Percentiles rank a stretch among this genome's conserved stretches.
phyloP scores from a whole-genome alignment of 2,888 invertebrate genomes.

The Lissocephala sabroskyi region DNA sequence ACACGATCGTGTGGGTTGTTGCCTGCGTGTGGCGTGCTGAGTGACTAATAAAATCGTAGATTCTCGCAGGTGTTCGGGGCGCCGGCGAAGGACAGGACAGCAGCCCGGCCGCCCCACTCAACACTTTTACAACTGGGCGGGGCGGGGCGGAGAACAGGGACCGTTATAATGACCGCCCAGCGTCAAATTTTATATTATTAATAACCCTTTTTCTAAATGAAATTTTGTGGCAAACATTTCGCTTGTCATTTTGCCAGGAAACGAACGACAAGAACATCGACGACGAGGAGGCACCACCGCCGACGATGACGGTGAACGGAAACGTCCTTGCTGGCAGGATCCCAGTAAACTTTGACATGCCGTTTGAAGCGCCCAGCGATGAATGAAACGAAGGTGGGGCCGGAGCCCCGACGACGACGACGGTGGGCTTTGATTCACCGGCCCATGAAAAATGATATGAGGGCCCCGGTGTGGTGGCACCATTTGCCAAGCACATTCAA shows the following conservation, averaged over 20 bases:
- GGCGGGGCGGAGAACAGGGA: not conserved
- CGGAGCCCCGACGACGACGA: no score
- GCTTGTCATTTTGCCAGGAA: conserved; percentile 54
- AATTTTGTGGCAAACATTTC: conserved; percentile 59
- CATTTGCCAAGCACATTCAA: conserved; percentile 2
- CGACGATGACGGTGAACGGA: no score
- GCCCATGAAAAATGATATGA: conserved; percentile 1
- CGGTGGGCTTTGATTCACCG: no score
- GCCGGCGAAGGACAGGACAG: conserved; percentile 29
- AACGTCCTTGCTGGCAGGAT: no score
- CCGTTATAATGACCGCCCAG: conserved; percentile 27
- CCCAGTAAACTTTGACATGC: not conserved
- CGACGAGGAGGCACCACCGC: conserved; percentile 11
- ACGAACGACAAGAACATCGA: conserved; percentile 57
- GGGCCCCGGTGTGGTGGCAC: conserved; percentile 6
- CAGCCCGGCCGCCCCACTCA: not conserved
- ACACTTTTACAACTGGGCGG: not conserved
- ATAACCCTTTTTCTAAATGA: conserved; percentile 59
- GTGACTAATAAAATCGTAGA: conserved; percentile 56
- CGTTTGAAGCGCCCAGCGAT: conserved; percentile 2
- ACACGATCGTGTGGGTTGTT: no score
- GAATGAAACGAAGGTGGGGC: no score
- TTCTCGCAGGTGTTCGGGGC: conserved; percentile 52
- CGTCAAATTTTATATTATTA: conserved; percentile 57
- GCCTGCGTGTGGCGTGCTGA: conserved; percentile 24